Percentiles rank a stretch among this genome's conserved stretches.
phyloP scores from a whole-genome alignment of 2,888 invertebrate genomes.

The Leistus spinibarbis region DNA sequence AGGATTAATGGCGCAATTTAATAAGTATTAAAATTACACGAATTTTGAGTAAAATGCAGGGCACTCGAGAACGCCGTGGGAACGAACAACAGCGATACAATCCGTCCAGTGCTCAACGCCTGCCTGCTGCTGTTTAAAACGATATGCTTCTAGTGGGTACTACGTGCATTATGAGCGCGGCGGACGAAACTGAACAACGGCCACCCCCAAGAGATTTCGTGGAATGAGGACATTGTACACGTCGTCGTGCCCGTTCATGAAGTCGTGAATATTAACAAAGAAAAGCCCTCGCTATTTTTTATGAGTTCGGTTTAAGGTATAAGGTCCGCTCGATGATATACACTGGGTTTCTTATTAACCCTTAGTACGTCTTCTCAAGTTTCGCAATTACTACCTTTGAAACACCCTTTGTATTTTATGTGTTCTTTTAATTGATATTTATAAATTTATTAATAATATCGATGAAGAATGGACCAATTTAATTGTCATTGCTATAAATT shows the following conservation, averaged over 20 bases:
- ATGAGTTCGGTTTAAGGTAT: no score
- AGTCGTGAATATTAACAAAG: background rate
- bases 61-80: background rate
- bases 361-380: no score
- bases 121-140: background rate
- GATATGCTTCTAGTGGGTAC: background rate
- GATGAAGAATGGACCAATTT: no score
- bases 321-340: no score
- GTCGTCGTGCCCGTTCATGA: background rate
- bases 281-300: no score
- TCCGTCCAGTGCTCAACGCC: background rate
- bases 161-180: background rate
- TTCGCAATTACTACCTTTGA: no score
- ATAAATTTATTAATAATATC: no score
- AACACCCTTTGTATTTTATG: no score
- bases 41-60: background rate
- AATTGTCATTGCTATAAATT: no score
- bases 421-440: no score
- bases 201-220: background rate
- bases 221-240: conserved; percentile 14
- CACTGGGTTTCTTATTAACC: no score
- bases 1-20: background rate
- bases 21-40: background rate
- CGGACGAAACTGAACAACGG: background rate
- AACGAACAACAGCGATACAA: background rate